Evolutionary conservation across 1,140 invertebrate genomes (phyloP).

Genomic region (Drosophila sp.): DNA sequence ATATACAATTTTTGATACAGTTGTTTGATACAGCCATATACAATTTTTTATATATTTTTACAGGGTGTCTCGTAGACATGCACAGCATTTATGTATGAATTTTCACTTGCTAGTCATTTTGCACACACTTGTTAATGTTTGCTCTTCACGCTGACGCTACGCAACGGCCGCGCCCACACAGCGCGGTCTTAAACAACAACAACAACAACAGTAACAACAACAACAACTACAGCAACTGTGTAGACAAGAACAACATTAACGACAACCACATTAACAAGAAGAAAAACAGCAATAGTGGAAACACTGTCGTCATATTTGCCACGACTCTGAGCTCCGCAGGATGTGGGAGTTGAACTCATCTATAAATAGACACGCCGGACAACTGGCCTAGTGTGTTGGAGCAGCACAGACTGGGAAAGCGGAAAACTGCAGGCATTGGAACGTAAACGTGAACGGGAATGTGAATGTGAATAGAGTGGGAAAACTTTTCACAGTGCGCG

Average conservation of each 20-base stretch:
- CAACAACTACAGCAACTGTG: conserved; percentile 2
- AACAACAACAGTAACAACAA: conserved; percentile 20
- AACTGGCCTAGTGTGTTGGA: not conserved
- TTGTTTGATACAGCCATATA: no score
- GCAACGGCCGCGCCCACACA: conserved; percentile 32
- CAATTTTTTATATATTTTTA: not conserved
- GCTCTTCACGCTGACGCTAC: conserved; percentile 45
- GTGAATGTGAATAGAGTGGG: not conserved
- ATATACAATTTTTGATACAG: no score
- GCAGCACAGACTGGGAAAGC: not conserved
- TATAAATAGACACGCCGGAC: conserved; percentile 51
- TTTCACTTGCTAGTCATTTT: conserved; percentile 61
- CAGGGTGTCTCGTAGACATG: conserved; percentile 5
- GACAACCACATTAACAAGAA: not conserved
- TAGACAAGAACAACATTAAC: conserved; percentile 7
- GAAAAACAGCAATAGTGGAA: not conserved
- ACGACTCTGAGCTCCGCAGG: conserved; percentile 32
- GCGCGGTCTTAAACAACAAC: conserved; percentile 8
- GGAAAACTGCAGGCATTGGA: conserved; percentile 1
- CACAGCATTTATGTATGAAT: not conserved
- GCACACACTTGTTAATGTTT: conserved; percentile 76
- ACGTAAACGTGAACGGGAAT: no score
- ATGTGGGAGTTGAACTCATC: conserved; percentile 42
- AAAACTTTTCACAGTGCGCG: conserved; percentile 18
- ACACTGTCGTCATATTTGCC: conserved; percentile 64